Percentiles rank a stretch among this genome's conserved stretches.
Evolutionary conservation across 1,140 invertebrate genomes (phyloP).

Genomic region (Drosophila suzukii): DNA sequence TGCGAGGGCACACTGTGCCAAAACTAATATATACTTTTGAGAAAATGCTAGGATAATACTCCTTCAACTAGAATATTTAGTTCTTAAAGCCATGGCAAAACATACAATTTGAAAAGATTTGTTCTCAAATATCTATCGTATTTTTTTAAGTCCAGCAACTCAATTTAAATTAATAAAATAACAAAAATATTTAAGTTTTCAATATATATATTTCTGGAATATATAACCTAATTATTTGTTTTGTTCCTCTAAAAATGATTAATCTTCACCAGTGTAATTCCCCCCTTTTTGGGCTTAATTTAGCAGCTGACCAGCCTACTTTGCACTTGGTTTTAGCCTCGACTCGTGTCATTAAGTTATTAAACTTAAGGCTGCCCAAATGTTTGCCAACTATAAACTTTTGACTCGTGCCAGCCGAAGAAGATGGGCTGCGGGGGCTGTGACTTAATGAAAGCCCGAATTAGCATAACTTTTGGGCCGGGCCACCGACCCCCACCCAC

Average conservation of each 20-base stretch:
- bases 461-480: conserved; percentile 70
- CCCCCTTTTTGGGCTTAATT: conserved; percentile 60
- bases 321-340: conserved; percentile 55
- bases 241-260: neutral
- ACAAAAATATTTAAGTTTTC: no score
- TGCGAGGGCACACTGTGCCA: conserved; percentile 19
- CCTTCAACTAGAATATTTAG: no score
- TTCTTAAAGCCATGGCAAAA: no score
- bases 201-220: no score
- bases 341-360: conserved; percentile 79
- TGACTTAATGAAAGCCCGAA: conserved; percentile 78
- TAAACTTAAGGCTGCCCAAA: conserved; percentile 71
- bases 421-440: conserved; percentile 28
- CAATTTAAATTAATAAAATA: no score
- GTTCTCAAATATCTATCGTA: neutral
- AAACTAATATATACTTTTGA: neutral
- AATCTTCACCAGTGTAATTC: neutral
- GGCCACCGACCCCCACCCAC: conserved; percentile 6
- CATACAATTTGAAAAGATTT: no score
- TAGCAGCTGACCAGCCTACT: conserved; percentile 78
- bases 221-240: no score
- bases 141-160: no score
- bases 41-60: neutral
- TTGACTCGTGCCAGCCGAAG: conserved; percentile 54
- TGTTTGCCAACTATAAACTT: conserved; percentile 75